Evolutionary conservation across 2,888 invertebrate species (phyloP).

Genomic region (Trichacis sp.): DNA sequence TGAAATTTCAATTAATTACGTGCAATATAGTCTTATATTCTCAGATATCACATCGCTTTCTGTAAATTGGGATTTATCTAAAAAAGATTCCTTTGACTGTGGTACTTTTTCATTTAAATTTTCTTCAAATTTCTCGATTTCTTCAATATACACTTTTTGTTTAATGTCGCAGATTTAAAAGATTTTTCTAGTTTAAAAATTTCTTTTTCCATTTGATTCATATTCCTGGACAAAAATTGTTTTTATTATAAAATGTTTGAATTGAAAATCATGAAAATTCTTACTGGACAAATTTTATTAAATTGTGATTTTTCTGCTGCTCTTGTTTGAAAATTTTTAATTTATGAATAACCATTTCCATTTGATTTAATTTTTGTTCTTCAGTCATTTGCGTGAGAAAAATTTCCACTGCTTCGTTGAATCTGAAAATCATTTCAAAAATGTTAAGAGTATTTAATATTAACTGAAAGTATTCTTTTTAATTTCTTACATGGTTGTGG

Average conservation of each 20-base stretch:
- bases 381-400: background rate
- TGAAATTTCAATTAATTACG: constrained; percentile 43
- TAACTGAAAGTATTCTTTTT: no score
- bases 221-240: constrained; percentile 16
- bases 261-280: background rate
- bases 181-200: constrained; percentile 6
- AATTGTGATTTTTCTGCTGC: background rate
- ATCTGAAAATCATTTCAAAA: background rate
- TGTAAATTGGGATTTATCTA: background rate
- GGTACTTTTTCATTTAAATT: background rate
- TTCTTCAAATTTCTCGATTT: background rate
- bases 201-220: constrained; percentile 3
- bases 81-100: background rate
- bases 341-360: background rate
- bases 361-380: background rate
- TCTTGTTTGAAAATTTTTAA: background rate
- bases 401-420: constrained; percentile 4
- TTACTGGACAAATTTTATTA: background rate
- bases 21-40: constrained; percentile 51
- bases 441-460: background rate
- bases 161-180: background rate
- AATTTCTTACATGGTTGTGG: no score
- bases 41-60: constrained; percentile 49
- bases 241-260: constrained; percentile 8
- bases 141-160: background rate